Base-by-base conservation (phyloP, 2,797 vertebrate genomes). In the Falco novaeseelandiae region DNA sequence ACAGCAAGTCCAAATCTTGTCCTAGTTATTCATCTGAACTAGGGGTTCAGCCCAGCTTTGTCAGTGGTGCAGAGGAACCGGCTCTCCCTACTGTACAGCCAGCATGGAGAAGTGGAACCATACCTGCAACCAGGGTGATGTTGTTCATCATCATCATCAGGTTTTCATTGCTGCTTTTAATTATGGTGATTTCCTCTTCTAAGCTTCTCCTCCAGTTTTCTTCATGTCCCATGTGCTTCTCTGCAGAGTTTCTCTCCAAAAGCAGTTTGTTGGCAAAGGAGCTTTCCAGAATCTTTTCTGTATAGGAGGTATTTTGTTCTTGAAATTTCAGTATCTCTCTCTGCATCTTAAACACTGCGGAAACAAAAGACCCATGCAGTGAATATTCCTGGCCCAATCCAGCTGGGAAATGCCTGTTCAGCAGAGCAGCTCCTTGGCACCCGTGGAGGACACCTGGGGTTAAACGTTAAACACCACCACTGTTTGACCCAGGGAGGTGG, bases 71-170 rank as follows among this genome's bases (percentile, higher is more conserved):
- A 25, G 46, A 86, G 34, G 66, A 82, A 32, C 3, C 13, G 26
- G 10, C 10, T 65, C 9, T 85, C 8, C 22, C 19, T 20, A 7
- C 8, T 55, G 9, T 26, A 62, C 6, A 65, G 22, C 6, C 54
- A 65, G 14, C 19, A 46, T 6, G 8, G 21, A 66, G 15, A 58
- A 88, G 46, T 4, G 22, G 42, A 65, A 27, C 52, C 42, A 30
- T 92, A 99, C 99, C 98, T 98, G 98, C 51, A 67, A 12, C 59
- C 57, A 25, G 58, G 29, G 86, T 98, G 81, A 99, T 84, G 83
- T 87, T 96, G 6, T 62, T 95, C 92, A 99, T 73, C 71, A 80
- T 90, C 88, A 44, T 92, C 67, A 74, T 76, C 62, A 98, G 65
- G 14, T 93, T 66, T 48, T 94, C 86, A 54, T 97, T 98, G 66